Evolutionary conservation across 2,888 invertebrate species (phyloP).

Genomic region (Drosophila antonietae): DNA sequence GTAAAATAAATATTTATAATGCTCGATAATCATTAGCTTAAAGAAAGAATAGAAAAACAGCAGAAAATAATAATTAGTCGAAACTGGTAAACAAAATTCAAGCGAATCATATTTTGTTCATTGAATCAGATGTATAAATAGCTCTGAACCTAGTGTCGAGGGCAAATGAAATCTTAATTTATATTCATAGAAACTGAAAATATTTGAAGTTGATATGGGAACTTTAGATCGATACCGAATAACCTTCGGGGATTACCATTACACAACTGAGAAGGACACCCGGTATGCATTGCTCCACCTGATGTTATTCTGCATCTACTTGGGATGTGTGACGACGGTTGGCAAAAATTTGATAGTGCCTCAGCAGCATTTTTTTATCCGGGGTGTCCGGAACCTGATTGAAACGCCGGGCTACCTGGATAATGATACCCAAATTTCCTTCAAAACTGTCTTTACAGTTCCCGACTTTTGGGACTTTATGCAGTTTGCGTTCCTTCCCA

Average conservation of each 20-base stretch:
- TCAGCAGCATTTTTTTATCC: neutral
- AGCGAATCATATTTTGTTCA: neutral
- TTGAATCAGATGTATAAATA: neutral
- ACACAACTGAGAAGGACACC: constrained; percentile 25
- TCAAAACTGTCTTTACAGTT: constrained; percentile 28
- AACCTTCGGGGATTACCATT: constrained; percentile 6
- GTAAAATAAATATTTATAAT: constrained; percentile 39
- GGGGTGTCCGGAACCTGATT: constrained; percentile 3
- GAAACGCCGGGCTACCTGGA: accelerated
- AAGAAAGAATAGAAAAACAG: neutral
- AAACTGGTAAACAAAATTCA: neutral
- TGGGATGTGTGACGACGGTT: constrained; percentile 4
- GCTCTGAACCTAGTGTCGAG: constrained; percentile 13
- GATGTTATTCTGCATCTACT: constrained; percentile 2
- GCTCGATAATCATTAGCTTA: constrained; percentile 9
- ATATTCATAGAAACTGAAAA: neutral
- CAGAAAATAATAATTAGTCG: neutral
- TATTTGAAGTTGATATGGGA: neutral
- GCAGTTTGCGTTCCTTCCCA: constrained; percentile 14
- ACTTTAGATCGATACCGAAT: neutral
- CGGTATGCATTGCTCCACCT: constrained; percentile 3
- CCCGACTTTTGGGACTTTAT: constrained; percentile 50
- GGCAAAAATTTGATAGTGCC: constrained; percentile 2
- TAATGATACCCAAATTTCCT: neutral
- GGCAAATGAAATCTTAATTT: neutral